A percentile compares a stretch with the other conserved stretches of the same genome.
phyloP scores from a whole-genome alignment of 2,797 vertebrate species.

The Hyperoplus immaculatus region DNA sequence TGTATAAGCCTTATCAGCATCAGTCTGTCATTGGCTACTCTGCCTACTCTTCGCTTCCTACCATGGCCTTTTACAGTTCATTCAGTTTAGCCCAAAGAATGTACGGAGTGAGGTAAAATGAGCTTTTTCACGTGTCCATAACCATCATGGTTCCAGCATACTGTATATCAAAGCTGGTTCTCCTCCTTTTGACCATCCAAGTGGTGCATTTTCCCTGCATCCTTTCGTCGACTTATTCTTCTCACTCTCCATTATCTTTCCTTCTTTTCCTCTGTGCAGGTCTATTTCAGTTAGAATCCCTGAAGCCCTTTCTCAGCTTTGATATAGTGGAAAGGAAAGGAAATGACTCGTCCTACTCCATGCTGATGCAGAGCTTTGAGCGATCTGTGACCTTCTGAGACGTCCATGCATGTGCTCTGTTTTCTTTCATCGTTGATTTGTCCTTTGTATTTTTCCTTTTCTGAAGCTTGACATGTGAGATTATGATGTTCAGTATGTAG shows the following conservation, averaged over 20 bases:
- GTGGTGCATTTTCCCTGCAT: conserved; percentile 49
- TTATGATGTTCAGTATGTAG: background rate
- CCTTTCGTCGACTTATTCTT: conserved; percentile 55
- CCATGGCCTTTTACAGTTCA: conserved; percentile 51
- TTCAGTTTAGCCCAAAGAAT: conserved; percentile 53
- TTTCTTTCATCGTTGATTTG: conserved; percentile 14
- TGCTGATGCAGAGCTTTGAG: conserved; percentile 11
- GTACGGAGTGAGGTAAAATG: conserved; percentile 20
- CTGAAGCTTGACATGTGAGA: background rate
- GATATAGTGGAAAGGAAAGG: conserved; percentile 20
- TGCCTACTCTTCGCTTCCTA: conserved; percentile 40
- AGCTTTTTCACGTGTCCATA: conserved; percentile 32
- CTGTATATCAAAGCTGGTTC: conserved; percentile 20
- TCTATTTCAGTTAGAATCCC: conserved; percentile 40
- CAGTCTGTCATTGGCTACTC: conserved; percentile 65
- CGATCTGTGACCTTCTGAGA: conserved; percentile 6
- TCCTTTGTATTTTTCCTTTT: background rate
- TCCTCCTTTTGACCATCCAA: conserved; percentile 36
- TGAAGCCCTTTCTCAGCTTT: conserved; percentile 33
- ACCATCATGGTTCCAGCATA: conserved; percentile 24
- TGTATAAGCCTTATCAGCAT: conserved; percentile 30
- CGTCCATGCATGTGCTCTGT: conserved; percentile 1
- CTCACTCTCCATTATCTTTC: conserved; percentile 50
- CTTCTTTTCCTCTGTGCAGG: conserved; percentile 24
- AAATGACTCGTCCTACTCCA: conserved; percentile 2